Evolutionary conservation across 1,140 invertebrate genomes (phyloP), one percentile per base, ranked within the genome.

Genomic region (Linepithema humile): DNA sequence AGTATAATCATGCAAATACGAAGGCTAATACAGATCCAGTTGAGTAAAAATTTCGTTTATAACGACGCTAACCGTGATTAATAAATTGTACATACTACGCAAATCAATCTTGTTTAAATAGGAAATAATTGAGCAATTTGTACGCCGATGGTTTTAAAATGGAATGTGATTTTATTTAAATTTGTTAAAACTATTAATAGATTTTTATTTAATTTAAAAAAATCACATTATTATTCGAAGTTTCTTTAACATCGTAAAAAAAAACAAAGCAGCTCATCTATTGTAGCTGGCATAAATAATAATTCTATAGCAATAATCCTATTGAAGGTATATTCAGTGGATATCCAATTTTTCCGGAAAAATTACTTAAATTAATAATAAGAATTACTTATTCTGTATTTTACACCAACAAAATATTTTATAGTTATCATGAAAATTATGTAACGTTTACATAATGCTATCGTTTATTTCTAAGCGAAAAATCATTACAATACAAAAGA

Each of bases 361-460:
- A n/a, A n/a, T n/a, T 50, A 2, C 26, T 40, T 29, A 38, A 12
- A 10, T 55, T 73, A 55, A 55, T 40, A 32, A 26, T 5, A 29
- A 70, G n/a, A 32, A 74, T 59, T 74, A 73, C 55, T 73, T 57
- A 9, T 26, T 55, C 15, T 7, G 10, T 57, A 15, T 48, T n/a
- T n/a, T n/a, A n/a, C n/a, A n/a, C n/a, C n/a, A n/a, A n/a, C 55
- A 40, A 57, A 26, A 73, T 23, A 40, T 72, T 72, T 50, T 50
- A 32, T 32, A 35, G 45, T 9, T 29, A 50, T 32, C 45, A 7
- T 12, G 40, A 12, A 67, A 70, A 70, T 70, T 69, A 70, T 9
- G 23, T 26, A 32, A 50, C n/a, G 3, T 67, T n/a, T n/a, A n/a
- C n/a, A n/a, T 15, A 15, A 15, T 17, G 17, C 15, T 50, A 15